Conservation (phyloP, 2,797 vertebrate genomes). For the Nyctibius grandis region DNA sequence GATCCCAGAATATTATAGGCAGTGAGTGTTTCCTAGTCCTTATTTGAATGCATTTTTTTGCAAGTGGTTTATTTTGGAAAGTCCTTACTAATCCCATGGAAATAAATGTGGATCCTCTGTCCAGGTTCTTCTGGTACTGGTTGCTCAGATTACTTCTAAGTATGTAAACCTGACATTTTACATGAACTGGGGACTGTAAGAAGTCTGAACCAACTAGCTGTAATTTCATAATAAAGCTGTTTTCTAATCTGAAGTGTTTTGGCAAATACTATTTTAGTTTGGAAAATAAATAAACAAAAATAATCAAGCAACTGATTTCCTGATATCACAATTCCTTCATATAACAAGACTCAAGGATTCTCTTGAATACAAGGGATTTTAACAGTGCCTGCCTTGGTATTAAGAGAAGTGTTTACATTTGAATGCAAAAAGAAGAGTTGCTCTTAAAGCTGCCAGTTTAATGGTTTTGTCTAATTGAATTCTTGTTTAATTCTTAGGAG, state of each 20-base stretch:
- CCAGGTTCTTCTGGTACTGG: background rate
- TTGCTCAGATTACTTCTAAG: background rate
- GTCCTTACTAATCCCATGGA: background rate
- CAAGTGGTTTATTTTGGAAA: background rate
- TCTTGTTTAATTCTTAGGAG: constrained; percentile 59
- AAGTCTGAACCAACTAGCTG: background rate
- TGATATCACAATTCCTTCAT: constrained; percentile 44
- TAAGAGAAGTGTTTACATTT: constrained; percentile 33
- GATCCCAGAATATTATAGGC: background rate
- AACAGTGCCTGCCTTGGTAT: constrained; percentile 7
- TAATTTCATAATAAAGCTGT: constrained; percentile 9
- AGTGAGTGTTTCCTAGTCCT: background rate
- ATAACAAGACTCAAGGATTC: constrained; percentile 52
- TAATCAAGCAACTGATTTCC: constrained; percentile 47
- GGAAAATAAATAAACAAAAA: constrained; percentile 37
- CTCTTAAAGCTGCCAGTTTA: constrained; percentile 40
- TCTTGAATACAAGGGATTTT: constrained; percentile 44
- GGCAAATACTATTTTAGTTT: constrained; percentile 13
- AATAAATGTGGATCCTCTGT: background rate
- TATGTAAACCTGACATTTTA: background rate
- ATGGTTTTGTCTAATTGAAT: constrained; percentile 54
- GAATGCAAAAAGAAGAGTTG: constrained; percentile 5
- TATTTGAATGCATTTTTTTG: background rate
- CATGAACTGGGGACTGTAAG: background rate
- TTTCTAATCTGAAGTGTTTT: constrained; percentile 27